Evolutionary conservation across 1,140 invertebrate species (phyloP).

Genomic region (Cherax quadricarinatus): DNA sequence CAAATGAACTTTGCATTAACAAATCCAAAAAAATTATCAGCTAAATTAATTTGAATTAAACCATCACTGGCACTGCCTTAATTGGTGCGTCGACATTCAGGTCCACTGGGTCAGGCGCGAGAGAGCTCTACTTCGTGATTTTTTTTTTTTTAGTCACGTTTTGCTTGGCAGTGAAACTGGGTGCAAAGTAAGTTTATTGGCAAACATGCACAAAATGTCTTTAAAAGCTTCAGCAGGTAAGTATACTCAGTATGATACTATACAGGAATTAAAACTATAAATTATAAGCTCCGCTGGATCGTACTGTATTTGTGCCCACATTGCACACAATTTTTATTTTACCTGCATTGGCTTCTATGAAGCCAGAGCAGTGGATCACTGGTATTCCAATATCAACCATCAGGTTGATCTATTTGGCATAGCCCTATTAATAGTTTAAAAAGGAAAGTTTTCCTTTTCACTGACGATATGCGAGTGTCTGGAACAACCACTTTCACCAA

Average conservation of each 20-base stretch:
- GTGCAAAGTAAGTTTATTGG: constrained; percentile 37
- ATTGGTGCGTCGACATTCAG: background rate
- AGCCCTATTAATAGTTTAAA: background rate
- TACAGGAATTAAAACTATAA: constrained; percentile 8
- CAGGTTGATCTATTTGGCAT: background rate
- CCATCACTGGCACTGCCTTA: constrained; percentile 14
- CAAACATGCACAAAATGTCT: constrained; percentile 50
- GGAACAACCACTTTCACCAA: constrained; percentile 11
- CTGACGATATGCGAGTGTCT: background rate
- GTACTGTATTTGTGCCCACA: background rate
- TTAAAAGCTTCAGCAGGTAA: constrained; percentile 32
- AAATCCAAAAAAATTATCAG: background rate
- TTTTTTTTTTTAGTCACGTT: constrained; percentile 18
- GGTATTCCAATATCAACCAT: background rate
- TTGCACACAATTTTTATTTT: background rate
- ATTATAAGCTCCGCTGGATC: constrained; percentile 5
- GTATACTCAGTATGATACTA: constrained; percentile 20
- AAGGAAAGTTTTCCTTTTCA: background rate
- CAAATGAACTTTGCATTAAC: constrained; percentile 1
- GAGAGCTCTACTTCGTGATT: constrained; percentile 14
- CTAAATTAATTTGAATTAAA: background rate
- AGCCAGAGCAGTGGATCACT: background rate
- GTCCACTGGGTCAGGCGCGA: constrained; percentile 17
- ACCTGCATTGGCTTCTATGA: background rate
- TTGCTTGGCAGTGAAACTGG: constrained; percentile 46